phyloP scores from a whole-genome alignment of 2,888 invertebrate genomes.

The Clanis bilineata region DNA sequence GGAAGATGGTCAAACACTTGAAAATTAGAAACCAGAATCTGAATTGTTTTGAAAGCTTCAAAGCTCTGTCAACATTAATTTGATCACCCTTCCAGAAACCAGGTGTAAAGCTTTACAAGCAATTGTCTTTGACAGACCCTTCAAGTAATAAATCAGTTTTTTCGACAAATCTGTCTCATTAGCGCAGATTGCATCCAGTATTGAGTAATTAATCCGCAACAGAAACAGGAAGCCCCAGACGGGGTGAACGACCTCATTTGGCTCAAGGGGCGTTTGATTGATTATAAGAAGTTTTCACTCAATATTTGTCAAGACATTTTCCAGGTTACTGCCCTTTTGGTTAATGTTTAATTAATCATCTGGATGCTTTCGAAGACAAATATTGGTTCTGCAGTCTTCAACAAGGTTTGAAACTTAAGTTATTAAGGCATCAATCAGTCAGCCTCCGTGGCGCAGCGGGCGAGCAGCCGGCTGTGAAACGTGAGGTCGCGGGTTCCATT shows the following conservation, averaged over 20 bases:
- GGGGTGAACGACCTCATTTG: slow-evolving; percentile 64
- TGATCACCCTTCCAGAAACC: not conserved
- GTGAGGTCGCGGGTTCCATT: no score
- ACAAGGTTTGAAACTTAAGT: not conserved
- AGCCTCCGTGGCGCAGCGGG: no score
- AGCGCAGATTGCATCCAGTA: slow-evolving; percentile 52
- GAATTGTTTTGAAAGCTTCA: no score
- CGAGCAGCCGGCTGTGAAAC: no score
- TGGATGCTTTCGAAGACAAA: not conserved
- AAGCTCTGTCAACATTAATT: no score
- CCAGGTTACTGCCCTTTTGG: slow-evolving; percentile 45
- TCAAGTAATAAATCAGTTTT: slow-evolving; percentile 40
- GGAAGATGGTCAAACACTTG: no score
- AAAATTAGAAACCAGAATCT: no score
- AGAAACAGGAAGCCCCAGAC: slow-evolving; percentile 6
- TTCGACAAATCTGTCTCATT: slow-evolving; percentile 39
- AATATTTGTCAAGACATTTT: slow-evolving; percentile 74
- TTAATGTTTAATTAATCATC: slow-evolving; percentile 27
- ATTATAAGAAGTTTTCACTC: slow-evolving; percentile 57
- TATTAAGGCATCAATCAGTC: not conserved
- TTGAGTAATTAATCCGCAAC: slow-evolving; percentile 61
- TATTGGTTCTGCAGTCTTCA: not conserved
- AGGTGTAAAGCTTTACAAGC: not conserved
- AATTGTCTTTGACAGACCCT: slow-evolving; percentile 1
- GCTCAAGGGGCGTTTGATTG: slow-evolving; percentile 50